Conservation (phyloP, 2,888 invertebrate genomes). For the Drosophila buzzatii region DNA sequence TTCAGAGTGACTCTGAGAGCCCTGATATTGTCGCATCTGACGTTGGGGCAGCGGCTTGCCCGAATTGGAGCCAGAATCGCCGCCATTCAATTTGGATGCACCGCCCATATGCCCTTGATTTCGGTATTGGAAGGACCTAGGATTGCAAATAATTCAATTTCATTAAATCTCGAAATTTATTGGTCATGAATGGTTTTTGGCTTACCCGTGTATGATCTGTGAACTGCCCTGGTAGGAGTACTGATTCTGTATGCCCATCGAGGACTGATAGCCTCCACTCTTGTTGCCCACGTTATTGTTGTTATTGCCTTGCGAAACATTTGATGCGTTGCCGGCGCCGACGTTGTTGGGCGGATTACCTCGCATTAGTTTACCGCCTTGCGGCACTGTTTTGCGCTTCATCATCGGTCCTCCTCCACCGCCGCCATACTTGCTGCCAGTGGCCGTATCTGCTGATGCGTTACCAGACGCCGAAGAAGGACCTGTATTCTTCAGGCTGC, state of each 20-base stretch:
- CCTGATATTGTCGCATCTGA: conserved; percentile 82
- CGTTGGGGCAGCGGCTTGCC: conserved; percentile 83
- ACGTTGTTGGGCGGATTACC: conserved; percentile 76
- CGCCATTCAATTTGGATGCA: conserved; percentile 83
- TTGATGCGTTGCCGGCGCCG: conserved; percentile 40
- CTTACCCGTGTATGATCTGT: conserved; percentile 76
- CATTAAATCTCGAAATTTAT: neutral
- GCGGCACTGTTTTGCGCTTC: conserved; percentile 89
- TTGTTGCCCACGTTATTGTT: conserved; percentile 52
- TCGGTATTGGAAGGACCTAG: conserved; percentile 77
- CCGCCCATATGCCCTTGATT: conserved; percentile 77
- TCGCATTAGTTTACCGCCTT: conserved; percentile 87
- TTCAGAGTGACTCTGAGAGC: conserved; percentile 77
- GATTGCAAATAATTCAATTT: neutral
- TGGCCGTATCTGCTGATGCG: conserved; percentile 60
- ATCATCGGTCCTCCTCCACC: conserved; percentile 87
- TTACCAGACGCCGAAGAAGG: conserved; percentile 53
- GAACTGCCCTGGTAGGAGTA: conserved; percentile 79
- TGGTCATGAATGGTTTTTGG: too few species aligned
- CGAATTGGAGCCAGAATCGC: conserved; percentile 76
- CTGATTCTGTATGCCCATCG: conserved; percentile 80
- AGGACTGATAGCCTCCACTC: conserved; percentile 72
- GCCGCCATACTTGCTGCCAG: conserved; percentile 74
- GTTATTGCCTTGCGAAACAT: conserved; percentile 58
- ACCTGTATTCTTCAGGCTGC: conserved; percentile 56